Evolutionary conservation across 2,797 vertebrate species (phyloP).

Genomic region (Ceyx erithaca): DNA sequence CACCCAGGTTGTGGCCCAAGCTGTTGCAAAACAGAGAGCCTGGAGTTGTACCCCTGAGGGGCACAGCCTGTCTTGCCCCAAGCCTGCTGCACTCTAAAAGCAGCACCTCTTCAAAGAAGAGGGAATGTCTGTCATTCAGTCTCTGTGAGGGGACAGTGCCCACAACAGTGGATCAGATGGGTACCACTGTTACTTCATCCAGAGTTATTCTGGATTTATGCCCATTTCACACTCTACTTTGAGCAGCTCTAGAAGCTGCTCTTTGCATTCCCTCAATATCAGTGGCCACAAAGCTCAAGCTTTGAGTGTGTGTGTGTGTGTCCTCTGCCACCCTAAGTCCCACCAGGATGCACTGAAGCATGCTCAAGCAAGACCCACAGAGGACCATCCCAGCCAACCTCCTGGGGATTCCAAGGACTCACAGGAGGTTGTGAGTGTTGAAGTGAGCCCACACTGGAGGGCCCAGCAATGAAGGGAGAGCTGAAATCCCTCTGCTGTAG

Average conservation of each 20-base stretch:
- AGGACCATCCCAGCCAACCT: background rate
- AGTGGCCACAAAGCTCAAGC: background rate
- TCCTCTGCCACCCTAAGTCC: fast-evolving
- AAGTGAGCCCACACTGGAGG: background rate
- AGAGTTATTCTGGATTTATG: background rate
- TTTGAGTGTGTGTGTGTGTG: too few species aligned
- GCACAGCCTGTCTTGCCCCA: background rate
- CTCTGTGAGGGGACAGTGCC: background rate
- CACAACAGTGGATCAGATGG: fast-evolving
- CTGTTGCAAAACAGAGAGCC: background rate
- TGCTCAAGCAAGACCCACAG: fast-evolving
- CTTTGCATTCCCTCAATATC: fast-evolving
- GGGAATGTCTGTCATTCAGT: background rate
- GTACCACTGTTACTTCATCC: fast-evolving
- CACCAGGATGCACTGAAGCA: fast-evolving
- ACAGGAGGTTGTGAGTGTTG: background rate
- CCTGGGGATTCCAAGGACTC: background rate
- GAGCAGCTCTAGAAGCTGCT: background rate
- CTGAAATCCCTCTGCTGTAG: background rate
- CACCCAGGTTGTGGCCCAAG: background rate
- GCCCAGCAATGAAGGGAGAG: background rate
- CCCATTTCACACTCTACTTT: background rate
- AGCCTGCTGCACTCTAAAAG: background rate
- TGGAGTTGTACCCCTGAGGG: fast-evolving
- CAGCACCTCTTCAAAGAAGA: background rate